Percentiles rank a stretch among this genome's conserved stretches.
These are phyloP conservation scores for Seriola dumerili DNA, from an alignment of 2,113 vertebrate genomes.

Conservation along the genomic window DNA sequence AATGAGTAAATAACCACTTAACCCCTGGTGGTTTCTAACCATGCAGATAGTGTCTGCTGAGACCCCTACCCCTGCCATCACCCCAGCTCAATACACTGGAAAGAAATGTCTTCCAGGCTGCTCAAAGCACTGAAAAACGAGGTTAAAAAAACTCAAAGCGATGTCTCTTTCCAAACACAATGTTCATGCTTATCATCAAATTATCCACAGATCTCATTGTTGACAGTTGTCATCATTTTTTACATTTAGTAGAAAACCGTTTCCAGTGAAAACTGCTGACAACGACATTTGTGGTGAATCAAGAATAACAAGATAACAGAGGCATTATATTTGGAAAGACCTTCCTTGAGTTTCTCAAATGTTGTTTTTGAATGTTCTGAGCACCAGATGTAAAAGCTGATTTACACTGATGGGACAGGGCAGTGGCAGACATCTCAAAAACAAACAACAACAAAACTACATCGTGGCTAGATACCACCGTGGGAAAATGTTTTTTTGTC, in stretches of 20 bases:
- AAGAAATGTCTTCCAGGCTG: background rate
- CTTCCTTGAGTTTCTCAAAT: background rate
- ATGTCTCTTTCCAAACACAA: background rate
- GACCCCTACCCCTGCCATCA: background rate
- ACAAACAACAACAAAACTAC: background rate
- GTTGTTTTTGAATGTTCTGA: background rate
- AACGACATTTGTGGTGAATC: background rate
- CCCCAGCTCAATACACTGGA: background rate
- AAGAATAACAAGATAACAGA: background rate
- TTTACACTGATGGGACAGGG: background rate
- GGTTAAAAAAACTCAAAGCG: background rate
- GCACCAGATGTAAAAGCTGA: background rate
- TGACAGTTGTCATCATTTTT: background rate
- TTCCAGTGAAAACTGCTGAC: background rate
- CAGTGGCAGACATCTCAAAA: background rate
- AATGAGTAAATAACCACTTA: background rate
- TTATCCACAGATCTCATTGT: background rate
- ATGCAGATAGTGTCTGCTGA: background rate
- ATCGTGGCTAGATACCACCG: background rate
- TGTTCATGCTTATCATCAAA: background rate
- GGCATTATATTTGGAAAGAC: background rate
- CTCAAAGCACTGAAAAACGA: slow-evolving; percentile 12
- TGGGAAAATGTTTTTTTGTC: background rate
- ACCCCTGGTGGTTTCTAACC: background rate
- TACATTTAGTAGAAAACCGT: background rate